phyloP scores from a whole-genome alignment of 2,797 vertebrate genomes.

The Hapalemur alaotrensis region DNA sequence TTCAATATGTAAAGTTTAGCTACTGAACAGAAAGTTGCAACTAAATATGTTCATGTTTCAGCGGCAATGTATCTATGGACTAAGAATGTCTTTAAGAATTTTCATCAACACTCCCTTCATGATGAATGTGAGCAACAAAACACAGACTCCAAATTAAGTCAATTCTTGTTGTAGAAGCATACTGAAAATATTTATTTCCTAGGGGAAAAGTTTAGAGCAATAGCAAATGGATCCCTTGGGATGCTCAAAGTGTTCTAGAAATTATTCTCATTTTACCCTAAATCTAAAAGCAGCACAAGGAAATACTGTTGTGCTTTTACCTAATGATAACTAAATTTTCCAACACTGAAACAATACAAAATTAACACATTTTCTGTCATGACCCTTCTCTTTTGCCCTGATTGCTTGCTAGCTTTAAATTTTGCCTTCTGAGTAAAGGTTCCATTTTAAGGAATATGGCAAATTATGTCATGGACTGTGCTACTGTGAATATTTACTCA shows the following conservation, averaged over 20 bases:
- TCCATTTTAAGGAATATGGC: background rate
- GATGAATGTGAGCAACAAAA: background rate
- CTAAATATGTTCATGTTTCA: background rate
- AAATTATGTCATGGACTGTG: background rate
- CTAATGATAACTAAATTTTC: background rate
- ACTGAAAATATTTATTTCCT: background rate
- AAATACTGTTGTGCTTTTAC: background rate
- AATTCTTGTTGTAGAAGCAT: background rate
- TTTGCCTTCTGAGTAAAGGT: background rate
- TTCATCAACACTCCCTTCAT: background rate
- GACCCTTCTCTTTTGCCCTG: background rate
- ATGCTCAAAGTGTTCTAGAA: background rate
- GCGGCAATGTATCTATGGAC: background rate
- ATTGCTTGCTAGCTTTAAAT: background rate
- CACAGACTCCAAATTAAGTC: background rate
- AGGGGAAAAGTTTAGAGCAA: background rate
- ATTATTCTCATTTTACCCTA: background rate
- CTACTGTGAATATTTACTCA: conserved; percentile 45
- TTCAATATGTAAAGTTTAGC: background rate
- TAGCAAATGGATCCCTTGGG: background rate
- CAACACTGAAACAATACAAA: background rate
- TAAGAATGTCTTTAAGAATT: background rate
- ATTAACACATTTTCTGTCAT: background rate
- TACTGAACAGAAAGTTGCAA: background rate
- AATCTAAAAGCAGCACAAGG: background rate